Percentiles rank a stretch among this genome's conserved stretches.
These are phyloP conservation scores for Schizothorax lantsangensis DNA, from an alignment of 2,797 vertebrate species.

Conservation along the genomic window DNA sequence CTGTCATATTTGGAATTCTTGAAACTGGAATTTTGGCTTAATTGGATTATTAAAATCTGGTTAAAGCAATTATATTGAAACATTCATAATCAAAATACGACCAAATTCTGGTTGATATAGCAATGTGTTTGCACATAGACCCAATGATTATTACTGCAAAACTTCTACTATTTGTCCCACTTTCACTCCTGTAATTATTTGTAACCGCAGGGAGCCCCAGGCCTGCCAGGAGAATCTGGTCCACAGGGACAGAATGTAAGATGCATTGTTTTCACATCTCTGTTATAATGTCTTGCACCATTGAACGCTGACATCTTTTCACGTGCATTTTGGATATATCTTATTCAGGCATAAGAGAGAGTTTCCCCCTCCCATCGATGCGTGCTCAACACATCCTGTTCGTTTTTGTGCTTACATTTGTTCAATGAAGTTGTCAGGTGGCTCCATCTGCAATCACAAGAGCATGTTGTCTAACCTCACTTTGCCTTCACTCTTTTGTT, in stretches of 20 bases:
- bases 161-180: not conserved
- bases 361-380: not conserved
- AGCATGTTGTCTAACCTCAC: conserved; percentile 17
- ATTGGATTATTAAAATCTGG: not conserved
- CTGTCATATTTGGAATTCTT: not conserved
- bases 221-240: conserved; percentile 83
- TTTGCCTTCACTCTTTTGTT: conserved; percentile 10
- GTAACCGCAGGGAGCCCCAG: conserved; percentile 81
- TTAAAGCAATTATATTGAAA: not conserved
- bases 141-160: conserved; percentile 36
- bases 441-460: conserved; percentile 20
- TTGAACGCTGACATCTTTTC: conserved; percentile 7
- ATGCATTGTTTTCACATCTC: conserved; percentile 40
- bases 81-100: not conserved
- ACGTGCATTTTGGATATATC: conserved; percentile 9
- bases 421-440: conserved; percentile 23
- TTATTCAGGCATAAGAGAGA: conserved; percentile 4
- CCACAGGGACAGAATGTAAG: conserved; percentile 88
- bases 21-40: not conserved
- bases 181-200: conserved; percentile 53
- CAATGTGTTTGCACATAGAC: conserved; percentile 25
- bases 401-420: conserved; percentile 1
- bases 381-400: conserved; percentile 19
- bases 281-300: conserved; percentile 38
- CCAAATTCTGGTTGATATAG: not conserved